These are phyloP conservation scores for Lumbricus terrestris DNA, from an alignment of 2,888 invertebrate species.

Conservation along the genomic window DNA sequence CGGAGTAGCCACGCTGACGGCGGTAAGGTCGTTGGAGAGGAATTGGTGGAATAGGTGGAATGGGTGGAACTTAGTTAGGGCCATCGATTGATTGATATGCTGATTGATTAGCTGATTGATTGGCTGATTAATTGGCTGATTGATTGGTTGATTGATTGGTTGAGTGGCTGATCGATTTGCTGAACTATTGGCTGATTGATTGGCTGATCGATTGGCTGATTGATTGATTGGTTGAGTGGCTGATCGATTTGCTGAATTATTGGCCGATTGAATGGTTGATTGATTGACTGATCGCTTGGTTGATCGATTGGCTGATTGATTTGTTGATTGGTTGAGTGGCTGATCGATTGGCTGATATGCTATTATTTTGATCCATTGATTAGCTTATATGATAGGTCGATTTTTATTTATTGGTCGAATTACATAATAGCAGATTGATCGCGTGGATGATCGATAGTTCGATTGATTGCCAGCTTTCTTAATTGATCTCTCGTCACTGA, in stretches of 20 bases:
- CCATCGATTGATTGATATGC: too few relatives aligned
- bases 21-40: not conserved
- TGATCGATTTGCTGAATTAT: not conserved
- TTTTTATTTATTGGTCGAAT: not conserved
- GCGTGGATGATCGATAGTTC: not conserved
- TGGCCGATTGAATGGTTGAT: not conserved
- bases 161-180: not conserved
- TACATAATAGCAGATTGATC: too few relatives aligned
- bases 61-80: not conserved
- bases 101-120: too few relatives aligned
- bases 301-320: not conserved
- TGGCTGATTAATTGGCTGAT: not conserved
- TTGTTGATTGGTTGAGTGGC: not conserved
- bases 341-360: too few relatives aligned
- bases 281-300: not conserved
- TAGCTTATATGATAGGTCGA: not conserved
- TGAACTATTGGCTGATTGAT: too few relatives aligned
- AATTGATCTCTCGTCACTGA: not conserved
- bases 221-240: not conserved
- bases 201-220: too few relatives aligned
- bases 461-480: not conserved
- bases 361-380: not conserved
- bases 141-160: not conserved
- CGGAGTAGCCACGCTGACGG: not conserved
- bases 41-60: not conserved